These are phyloP conservation scores for Ailurus styani DNA, from an alignment of 2,113 vertebrate genomes.

Conservation along the genomic window DNA sequence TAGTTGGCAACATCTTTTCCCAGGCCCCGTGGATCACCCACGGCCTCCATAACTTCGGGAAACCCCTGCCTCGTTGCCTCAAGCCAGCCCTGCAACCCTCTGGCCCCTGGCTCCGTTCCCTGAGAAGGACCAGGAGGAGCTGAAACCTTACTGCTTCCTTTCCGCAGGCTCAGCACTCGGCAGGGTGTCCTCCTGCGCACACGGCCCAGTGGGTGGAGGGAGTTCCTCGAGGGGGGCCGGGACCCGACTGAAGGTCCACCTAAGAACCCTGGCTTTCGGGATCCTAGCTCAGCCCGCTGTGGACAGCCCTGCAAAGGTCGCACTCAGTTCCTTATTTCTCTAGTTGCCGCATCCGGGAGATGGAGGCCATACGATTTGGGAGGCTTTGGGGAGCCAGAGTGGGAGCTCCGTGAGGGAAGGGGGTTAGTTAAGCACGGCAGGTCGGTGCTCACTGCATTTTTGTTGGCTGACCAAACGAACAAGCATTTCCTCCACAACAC, in stretches of 20 bases:
- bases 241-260: not conserved
- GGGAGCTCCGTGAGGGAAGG: not conserved
- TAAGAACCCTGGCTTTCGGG: not conserved
- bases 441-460: not conserved
- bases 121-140: not conserved
- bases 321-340: not conserved
- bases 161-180: not conserved
- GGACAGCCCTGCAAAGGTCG: not conserved
- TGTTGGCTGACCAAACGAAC: not conserved
- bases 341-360: not conserved
- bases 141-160: not conserved
- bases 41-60: not conserved
- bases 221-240: not conserved
- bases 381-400: not conserved
- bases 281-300: not conserved
- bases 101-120: not conserved
- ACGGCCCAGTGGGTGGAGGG: not conserved
- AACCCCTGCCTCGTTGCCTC: not conserved
- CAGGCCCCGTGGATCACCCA: not conserved
- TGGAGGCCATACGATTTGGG: not conserved
- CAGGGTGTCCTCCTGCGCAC: accelerated
- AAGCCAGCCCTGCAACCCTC: not conserved
- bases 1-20: not conserved
- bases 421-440: not conserved
- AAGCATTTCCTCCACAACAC: too few species aligned